Conservation (phyloP, 2,797 vertebrate genomes). For the Mormyrus hasselquistii region DNA sequence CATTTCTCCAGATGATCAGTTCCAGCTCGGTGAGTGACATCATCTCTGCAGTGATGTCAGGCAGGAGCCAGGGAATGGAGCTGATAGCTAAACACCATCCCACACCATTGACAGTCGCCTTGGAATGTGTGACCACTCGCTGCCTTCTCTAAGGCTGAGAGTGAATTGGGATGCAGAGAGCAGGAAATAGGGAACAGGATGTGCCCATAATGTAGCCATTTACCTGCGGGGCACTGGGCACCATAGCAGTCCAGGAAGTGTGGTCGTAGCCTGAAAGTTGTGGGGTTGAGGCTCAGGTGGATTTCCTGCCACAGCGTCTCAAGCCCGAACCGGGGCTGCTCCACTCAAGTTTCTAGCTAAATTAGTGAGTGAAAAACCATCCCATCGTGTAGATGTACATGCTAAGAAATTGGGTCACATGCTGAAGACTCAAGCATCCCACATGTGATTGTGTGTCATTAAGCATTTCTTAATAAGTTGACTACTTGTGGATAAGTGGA, state of each 20-base stretch:
- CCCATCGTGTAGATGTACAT: neutral
- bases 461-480: neutral
- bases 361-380: neutral
- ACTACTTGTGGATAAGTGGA: neutral
- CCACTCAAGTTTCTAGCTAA: neutral
- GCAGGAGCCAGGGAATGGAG: neutral
- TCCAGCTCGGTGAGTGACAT: neutral
- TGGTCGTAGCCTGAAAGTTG: neutral
- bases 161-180: neutral
- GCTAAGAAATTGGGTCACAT: neutral
- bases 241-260: neutral
- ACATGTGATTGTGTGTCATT: neutral
- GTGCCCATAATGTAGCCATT: neutral
- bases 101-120: neutral
- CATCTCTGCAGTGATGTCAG: neutral
- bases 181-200: neutral
- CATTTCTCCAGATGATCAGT: neutral
- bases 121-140: neutral
- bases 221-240: neutral
- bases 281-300: neutral
- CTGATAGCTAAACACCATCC: neutral
- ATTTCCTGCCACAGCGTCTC: neutral
- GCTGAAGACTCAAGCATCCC: neutral
- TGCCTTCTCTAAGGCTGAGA: neutral
- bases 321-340: neutral